Evolutionary conservation across 2,113 vertebrate genomes (phyloP), one percentile per base, ranked within the genome.

Genomic region (Prolemur simus): DNA sequence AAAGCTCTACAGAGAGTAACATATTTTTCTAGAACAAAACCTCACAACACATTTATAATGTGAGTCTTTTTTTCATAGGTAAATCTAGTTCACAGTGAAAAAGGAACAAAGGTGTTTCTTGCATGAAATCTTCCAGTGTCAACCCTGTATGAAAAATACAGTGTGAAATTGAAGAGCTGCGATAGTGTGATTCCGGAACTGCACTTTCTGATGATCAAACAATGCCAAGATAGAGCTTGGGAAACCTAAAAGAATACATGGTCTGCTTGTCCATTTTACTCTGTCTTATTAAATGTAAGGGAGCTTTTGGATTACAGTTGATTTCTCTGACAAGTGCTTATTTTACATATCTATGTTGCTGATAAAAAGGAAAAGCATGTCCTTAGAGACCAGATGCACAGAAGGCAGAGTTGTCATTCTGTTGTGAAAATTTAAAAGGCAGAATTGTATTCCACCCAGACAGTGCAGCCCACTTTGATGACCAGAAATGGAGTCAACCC

Each of bases 391-490:
- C 92, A 96, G 73, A 89, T 86, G 73, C 54, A 91, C n/a, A 56
- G 78, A 82, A 97, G 66, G 54, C 66, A 93, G 60, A 77, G 54
- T 49, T 93, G 54, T 89, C 78, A 85, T 86, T 58, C 37, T 47
- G 47, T 83, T 95, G 78, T 93, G 87, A 94, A 89, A 68, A 95
- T 89, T 37, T 83, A 49, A 95, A 97, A 95, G 78, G 6, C 91
- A 91, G 77, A 66, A 60, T 86, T 91, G 39, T 82, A 49, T 68
- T 86, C 73, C 32, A 83, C 27, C 54, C 39, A 82, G 80, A 76
- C 23, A 34, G 25, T 81, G 23, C 20, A 94, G 32, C 37, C n/a
- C 18, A 52, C 42, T 91, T 56, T 58, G 56, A 80, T 68, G 66
- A 64, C n/a, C 64, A 96, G 63, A 87, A 91, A 66, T 1, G n/a